These are phyloP conservation scores for Temnothorax curvispinosus DNA, from an alignment of 1,140 invertebrate species.

Conservation along the genomic window DNA sequence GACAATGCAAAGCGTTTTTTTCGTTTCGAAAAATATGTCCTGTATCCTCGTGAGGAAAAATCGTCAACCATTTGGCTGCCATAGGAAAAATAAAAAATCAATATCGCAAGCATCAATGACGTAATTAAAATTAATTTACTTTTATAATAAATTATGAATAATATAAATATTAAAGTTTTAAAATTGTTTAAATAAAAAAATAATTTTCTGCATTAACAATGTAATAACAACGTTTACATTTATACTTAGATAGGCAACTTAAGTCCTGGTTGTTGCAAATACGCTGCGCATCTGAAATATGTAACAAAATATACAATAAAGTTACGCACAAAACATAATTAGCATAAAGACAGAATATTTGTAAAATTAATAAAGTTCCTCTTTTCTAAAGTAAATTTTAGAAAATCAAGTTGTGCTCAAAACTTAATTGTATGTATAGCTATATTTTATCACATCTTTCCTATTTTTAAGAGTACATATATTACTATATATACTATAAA, in stretches of 20 bases:
- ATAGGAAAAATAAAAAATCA: neutral
- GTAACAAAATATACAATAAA: neutral
- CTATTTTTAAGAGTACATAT: too few species aligned
- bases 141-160: conserved; percentile 7
- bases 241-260: conserved; percentile 64
- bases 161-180: neutral
- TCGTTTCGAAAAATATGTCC: neutral
- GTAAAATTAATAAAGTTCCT: neutral
- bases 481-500: neutral
- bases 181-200: neutral
- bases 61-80: conserved; percentile 70
- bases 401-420: neutral
- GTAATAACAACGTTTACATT: conserved; percentile 34
- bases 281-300: conserved; percentile 40
- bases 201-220: neutral
- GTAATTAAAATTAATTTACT: neutral
- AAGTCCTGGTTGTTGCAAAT: conserved; percentile 65
- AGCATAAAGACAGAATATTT: neutral
- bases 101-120: neutral
- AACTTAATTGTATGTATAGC: too few species aligned
- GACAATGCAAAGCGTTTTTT: conserved; percentile 59
- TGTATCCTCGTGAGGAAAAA: conserved; percentile 64
- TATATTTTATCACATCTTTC: too few species aligned
- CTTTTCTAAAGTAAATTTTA: neutral
- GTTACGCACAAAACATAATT: neutral